Conservation (phyloP, 2,888 invertebrate species). For the Elysia crispata region DNA sequence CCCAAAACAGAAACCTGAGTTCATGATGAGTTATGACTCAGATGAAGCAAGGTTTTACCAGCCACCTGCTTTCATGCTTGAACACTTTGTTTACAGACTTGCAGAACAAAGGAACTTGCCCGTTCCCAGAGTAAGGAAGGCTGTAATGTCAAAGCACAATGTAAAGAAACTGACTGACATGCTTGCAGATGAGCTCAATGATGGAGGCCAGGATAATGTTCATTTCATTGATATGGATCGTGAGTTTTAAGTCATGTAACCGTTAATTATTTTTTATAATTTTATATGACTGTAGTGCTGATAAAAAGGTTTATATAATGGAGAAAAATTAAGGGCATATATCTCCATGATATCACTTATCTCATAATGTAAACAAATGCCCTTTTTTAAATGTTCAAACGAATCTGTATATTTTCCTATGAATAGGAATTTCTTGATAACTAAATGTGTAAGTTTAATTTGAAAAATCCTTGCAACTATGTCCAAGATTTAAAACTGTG, state of each 20-base stretch:
- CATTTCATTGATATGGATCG: constrained; percentile 34
- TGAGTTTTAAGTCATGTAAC: constrained; percentile 16
- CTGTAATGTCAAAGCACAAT: constrained; percentile 69
- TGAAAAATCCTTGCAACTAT: no score
- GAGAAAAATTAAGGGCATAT: no score
- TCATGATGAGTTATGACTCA: constrained; percentile 59
- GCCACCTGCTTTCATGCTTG: constrained; percentile 71
- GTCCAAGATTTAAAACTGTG: no score
- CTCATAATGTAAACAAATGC: no score
- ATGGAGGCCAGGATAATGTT: constrained; percentile 34
- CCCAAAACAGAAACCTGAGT: constrained; percentile 61
- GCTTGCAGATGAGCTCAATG: constrained; percentile 59
- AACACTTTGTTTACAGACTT: constrained; percentile 68
- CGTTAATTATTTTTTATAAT: not conserved
- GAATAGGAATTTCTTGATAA: no score
- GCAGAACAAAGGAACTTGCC: constrained; percentile 65
- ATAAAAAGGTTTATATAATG: no score
- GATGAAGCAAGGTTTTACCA: constrained; percentile 67
- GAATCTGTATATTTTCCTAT: no score
- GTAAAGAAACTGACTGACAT: constrained; percentile 73
- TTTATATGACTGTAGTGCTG: no score
- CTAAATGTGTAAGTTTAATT: no score
- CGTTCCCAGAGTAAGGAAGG: constrained; percentile 61
- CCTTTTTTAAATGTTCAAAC: no score
- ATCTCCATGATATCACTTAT: no score